phyloP scores from a whole-genome alignment of 2,113 vertebrate species.

The Trogon surrucura region DNA sequence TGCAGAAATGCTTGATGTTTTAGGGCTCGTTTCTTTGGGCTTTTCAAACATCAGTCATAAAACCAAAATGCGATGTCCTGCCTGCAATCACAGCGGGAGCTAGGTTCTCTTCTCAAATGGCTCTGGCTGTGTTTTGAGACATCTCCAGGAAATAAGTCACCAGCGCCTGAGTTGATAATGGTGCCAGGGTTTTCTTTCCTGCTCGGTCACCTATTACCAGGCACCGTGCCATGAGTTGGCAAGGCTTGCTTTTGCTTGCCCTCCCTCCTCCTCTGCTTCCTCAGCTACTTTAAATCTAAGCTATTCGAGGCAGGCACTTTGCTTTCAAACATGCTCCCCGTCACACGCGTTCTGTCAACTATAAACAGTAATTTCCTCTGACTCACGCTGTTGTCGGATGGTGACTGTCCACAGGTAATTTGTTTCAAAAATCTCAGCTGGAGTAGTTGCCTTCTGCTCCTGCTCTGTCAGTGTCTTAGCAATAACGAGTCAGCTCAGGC shows the following conservation, averaged over 20 bases:
- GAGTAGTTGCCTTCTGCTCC: background rate
- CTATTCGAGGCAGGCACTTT: constrained; percentile 38
- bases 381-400: background rate
- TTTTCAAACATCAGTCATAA: background rate
- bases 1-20: background rate
- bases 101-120: background rate
- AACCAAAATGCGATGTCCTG: background rate
- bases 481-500: background rate
- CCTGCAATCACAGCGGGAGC: background rate
- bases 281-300: constrained; percentile 55
- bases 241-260: constrained; percentile 34
- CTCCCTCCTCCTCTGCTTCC: constrained; percentile 39
- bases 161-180: background rate
- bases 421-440: background rate
- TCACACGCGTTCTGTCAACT: constrained; percentile 4
- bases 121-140: background rate
- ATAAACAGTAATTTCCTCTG: constrained; percentile 69
- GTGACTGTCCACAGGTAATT: background rate
- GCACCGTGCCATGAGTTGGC: background rate
- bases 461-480: background rate
- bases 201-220: background rate
- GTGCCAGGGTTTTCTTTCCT: constrained; percentile 18
- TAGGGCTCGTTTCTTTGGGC: background rate
- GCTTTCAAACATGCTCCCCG: constrained; percentile 45
- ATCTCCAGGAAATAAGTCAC: constrained; percentile 7